Base-by-base conservation (phyloP, 2,797 vertebrate genomes). In the Heliangelus exortis region DNA sequence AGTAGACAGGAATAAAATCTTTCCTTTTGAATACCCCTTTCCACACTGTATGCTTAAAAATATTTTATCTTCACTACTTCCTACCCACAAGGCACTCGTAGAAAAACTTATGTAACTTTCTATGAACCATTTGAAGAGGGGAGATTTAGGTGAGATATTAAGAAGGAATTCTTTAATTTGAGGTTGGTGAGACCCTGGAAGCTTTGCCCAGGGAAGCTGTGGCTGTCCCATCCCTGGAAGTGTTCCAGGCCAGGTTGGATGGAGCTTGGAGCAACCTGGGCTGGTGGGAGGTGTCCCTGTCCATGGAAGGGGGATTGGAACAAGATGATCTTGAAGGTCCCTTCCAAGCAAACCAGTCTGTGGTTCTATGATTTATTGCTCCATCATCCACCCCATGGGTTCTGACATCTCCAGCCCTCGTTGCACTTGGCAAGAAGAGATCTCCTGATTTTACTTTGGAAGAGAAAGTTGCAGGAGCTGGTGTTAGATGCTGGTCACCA, bases 361-460 rank as follows among this genome's bases (percentile, higher is more conserved):
- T 39, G 39, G 39, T 39, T 41, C 39, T 39, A 39, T 39, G 39
- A 41, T 41, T 10, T 33, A 6, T 33, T 51, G n/a, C 45, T 78
- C 69, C 36, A 17, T 48, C 26, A 65, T n/a, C 7, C 33, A 26
- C 5, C 7, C 43, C 6, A 1, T 4, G 4, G 8, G 34, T 84
- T 58, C 62, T 72, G 67, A 26, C 10, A 25, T 16, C n/a, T 43
- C 23, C 22, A 50, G 10, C 16, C 50, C 20, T 57, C 0, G 0
- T 15, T 83, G 26, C 36, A 33, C 11, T 10, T 10, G 43, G 4
- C 19, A 31, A 15, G 33, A 50, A 39, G 45, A 33, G 3, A 57
- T 8, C 1, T 61, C 16, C 10, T 55, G 29, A 12, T 61, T 67
- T 74, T 65, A 4, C 15, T 33, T 47, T 41, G 53, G 15, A 62